These are phyloP conservation scores for Psettodes erumei DNA, from an alignment of 2,113 vertebrate species.

Conservation along the genomic window DNA sequence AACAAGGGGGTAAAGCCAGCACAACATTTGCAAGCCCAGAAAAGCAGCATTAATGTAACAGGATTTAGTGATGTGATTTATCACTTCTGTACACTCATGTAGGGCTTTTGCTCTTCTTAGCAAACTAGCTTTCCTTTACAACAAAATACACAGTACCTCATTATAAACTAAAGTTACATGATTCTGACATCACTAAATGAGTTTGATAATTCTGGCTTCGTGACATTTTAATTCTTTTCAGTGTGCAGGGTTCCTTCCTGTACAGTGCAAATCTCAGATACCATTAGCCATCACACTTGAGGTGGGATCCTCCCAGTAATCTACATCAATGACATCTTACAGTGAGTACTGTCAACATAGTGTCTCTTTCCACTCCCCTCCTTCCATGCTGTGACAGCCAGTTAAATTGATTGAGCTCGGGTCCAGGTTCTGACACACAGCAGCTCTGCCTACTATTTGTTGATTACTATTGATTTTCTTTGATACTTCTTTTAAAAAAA, in stretches of 20 bases:
- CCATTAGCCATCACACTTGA: background rate
- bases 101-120: background rate
- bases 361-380: conserved; percentile 51
- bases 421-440: conserved; percentile 86
- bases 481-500: conserved; percentile 99
- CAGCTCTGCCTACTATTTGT: conserved; percentile 92
- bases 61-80: background rate
- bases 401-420: conserved; percentile 87
- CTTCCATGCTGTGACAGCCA: conserved; percentile 85
- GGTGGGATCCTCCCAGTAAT: conserved; percentile 27
- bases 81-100: background rate
- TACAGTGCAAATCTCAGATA: background rate
- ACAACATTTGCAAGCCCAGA: background rate
- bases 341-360: conserved; percentile 19
- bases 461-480: conserved; percentile 99
- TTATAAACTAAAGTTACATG: background rate
- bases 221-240: background rate
- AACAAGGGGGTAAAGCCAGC: background rate
- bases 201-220: background rate
- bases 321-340: conserved; percentile 78
- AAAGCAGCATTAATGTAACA: background rate
- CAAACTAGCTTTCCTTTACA: background rate
- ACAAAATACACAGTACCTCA: background rate
- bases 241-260: background rate
- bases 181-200: background rate